These are phyloP conservation scores for Tribolium freemani DNA, from an alignment of 2,888 invertebrate species.

Conservation along the genomic window DNA sequence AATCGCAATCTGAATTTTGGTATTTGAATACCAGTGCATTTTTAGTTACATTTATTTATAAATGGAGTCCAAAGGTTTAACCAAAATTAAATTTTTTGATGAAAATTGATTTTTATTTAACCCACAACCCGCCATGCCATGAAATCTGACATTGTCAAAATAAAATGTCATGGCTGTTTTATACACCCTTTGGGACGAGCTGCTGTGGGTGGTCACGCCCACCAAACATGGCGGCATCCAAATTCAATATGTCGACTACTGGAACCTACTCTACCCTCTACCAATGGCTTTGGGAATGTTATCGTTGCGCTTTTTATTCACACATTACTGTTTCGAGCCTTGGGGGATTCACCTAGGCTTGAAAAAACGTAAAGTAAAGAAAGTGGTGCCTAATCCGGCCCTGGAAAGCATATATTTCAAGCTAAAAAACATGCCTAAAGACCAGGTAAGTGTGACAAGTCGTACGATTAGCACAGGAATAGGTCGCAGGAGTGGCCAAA, in stretches of 20 bases:
- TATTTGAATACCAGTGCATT: background rate
- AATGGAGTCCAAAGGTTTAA: conserved; percentile 29
- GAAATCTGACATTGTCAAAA: background rate
- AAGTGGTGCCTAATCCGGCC: conserved; percentile 78
- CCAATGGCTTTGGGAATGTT: conserved; percentile 86
- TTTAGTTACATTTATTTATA: conserved; percentile 20
- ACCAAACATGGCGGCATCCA: conserved; percentile 49
- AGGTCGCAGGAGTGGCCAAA: conserved; percentile 78
- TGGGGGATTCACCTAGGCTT: conserved; percentile 86
- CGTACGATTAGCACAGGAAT: background rate
- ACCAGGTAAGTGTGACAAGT: background rate
- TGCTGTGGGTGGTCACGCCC: background rate
- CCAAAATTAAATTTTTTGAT: conserved; percentile 12
- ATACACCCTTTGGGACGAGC: background rate
- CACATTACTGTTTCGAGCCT: conserved; percentile 80
- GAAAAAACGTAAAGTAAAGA: conserved; percentile 83
- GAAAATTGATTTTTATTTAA: background rate
- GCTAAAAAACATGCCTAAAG: background rate
- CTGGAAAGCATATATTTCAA: conserved; percentile 64
- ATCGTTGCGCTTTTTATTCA: conserved; percentile 78
- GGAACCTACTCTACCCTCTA: conserved; percentile 84
- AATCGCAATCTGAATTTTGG: background rate
- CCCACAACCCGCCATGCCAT: too few species aligned
- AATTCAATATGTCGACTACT: conserved; percentile 82
- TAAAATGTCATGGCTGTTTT: background rate